Percentiles rank a stretch among this genome's conserved stretches.
phyloP scores from a whole-genome alignment of 2,113 vertebrate species.

The Myrmophylax atrothorax region DNA sequence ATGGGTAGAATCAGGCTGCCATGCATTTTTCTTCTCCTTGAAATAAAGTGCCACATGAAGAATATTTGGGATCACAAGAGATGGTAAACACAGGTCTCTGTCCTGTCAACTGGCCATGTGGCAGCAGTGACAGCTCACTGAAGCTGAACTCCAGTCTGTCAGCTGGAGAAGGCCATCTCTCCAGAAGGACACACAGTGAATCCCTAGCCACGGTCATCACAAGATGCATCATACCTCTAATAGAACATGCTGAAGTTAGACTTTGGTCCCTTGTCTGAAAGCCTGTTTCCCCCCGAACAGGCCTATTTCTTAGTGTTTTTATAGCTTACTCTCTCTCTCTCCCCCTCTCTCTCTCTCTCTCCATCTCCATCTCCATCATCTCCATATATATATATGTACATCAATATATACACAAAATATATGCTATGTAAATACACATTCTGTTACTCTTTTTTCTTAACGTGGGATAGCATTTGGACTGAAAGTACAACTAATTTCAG shows the following conservation, averaged over 20 bases:
- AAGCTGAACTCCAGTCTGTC: neutral
- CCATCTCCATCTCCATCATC: neutral
- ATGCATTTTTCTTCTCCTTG: neutral
- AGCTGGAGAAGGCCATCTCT: neutral
- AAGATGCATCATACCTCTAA: neutral
- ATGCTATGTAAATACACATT: neutral
- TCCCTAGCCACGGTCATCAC: neutral
- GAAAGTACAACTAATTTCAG: neutral
- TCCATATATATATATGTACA: neutral
- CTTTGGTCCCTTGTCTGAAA: neutral
- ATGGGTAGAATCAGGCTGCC: neutral
- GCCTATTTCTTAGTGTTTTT: neutral
- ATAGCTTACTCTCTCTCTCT: neutral
- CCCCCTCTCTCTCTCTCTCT: neutral
- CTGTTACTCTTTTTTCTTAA: neutral
- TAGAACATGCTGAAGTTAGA: neutral
- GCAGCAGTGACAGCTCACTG: neutral
- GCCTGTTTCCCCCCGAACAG: neutral
- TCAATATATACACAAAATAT: neutral
- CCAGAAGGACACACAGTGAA: neutral
- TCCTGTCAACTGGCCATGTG: rapidly evolving
- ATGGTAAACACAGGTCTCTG: neutral
- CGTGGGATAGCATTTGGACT: neutral
- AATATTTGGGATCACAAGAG: neutral
- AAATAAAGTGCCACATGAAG: neutral